Conservation (phyloP, 2,113 vertebrate genomes). For the Sakesphorus luctuosus region DNA sequence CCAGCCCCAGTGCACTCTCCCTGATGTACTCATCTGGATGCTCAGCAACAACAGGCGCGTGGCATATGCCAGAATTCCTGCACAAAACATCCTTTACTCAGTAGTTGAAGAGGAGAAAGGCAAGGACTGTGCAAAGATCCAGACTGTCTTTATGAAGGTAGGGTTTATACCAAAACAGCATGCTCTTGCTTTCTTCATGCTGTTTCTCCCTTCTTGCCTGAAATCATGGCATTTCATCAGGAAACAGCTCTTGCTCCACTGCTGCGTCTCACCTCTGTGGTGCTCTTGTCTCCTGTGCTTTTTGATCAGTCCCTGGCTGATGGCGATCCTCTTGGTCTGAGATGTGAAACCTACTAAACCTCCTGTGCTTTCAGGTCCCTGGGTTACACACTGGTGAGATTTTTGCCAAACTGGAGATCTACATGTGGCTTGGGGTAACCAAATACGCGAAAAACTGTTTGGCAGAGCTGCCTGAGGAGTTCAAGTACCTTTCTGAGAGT, state of each 20-base stretch:
- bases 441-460: conserved; percentile 87
- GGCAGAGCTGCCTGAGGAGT: conserved; percentile 82
- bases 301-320: background rate
- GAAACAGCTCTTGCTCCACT: background rate
- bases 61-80: conserved; percentile 85
- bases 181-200: background rate
- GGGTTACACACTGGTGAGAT: conserved; percentile 81
- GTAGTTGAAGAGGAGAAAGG: conserved; percentile 92
- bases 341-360: background rate
- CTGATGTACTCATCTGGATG: conserved; percentile 92
- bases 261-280: background rate
- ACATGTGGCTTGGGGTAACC: conserved; percentile 90
- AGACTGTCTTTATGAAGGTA: conserved; percentile 90
- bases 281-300: background rate
- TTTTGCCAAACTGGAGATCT: conserved; percentile 91
- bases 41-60: conserved; percentile 81
- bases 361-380: conserved; percentile 71
- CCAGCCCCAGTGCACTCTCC: conserved; percentile 91
- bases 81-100: conserved; percentile 87
- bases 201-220: background rate
- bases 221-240: background rate
- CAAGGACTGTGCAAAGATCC: conserved; percentile 87
- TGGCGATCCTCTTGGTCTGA: background rate
- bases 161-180: background rate
- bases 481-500: conserved; percentile 76